Evolutionary conservation across 1,140 invertebrate species (phyloP), one percentile per base, ranked within the genome.

Genomic region (Agrilus planipennis): DNA sequence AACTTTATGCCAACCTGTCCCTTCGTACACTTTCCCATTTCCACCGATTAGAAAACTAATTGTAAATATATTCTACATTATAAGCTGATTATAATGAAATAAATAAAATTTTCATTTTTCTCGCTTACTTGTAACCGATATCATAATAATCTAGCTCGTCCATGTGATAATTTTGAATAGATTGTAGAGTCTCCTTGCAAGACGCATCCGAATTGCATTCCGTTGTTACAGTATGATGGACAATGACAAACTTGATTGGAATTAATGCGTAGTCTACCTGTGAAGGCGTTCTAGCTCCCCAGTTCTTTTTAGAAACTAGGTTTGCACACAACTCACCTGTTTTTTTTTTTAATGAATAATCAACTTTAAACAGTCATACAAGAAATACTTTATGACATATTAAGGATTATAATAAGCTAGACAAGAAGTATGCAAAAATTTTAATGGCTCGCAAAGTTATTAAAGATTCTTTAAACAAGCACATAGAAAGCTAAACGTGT

Each of bases 21-120:
- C 84, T 62, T 85, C 81, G 50, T 85, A 87, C 11, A 84, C 66
- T 14, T 76, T 70, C 2, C 82, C 84, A 60, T 87, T 82, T 18
- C 77, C 79, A 1, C 83, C 83, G 39, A 87, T 71, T 6, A 86
- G 43, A 47, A 86, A 87, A 49, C 77, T 87, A 49, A 12, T 27
- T n/a, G n/a, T n/a, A n/a, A n/a, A n/a, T n/a, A n/a, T n/a, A n/a
- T n/a, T n/a, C n/a, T n/a, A n/a, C n/a, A n/a, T n/a, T n/a, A n/a
- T n/a, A n/a, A n/a, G n/a, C n/a, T n/a, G n/a, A n/a, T n/a, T n/a
- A n/a, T n/a, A n/a, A n/a, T n/a, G n/a, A n/a, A n/a, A n/a, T n/a
- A n/a, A n/a, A n/a, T n/a, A n/a, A n/a, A n/a, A n/a, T n/a, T n/a
- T n/a, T n/a, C n/a, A n/a, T n/a, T n/a, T n/a, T n/a, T n/a, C n/a